A percentile compares a stretch with the other conserved stretches of the same genome.
Conservation (phyloP, 2,113 vertebrate genomes). For the Glaucidium brasilianum region DNA sequence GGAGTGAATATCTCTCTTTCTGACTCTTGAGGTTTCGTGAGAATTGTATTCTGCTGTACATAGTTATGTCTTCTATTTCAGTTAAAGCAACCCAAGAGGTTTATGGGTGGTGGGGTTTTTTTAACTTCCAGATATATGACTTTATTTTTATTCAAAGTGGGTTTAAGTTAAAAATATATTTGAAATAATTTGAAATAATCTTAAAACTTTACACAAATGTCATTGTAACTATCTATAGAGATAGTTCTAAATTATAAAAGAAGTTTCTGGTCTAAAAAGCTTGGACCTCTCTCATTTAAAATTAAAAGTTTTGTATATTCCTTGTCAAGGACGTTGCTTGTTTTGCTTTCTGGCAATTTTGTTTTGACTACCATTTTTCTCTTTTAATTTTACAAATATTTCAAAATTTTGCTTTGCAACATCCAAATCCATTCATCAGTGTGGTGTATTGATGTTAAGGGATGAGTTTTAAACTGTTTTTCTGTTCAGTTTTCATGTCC, state of each 20-base stretch:
- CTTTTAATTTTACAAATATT: background rate
- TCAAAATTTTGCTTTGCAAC: background rate
- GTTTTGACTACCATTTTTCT: background rate
- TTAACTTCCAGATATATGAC: background rate
- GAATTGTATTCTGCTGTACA: background rate
- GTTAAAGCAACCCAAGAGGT: background rate
- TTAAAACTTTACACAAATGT: background rate
- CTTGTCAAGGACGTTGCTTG: background rate
- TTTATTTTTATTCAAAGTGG: background rate
- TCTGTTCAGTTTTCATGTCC: background rate
- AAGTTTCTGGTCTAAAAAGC: background rate
- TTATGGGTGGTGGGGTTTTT: background rate
- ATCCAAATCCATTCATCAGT: background rate
- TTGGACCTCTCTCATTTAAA: background rate
- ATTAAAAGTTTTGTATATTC: background rate
- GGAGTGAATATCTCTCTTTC: background rate
- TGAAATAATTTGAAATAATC: background rate
- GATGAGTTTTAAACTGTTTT: background rate
- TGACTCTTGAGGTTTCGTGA: background rate
- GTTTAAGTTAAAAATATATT: background rate
- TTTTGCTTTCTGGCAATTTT: background rate
- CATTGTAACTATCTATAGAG: background rate
- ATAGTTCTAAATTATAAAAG: background rate
- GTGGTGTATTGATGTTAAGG: background rate
- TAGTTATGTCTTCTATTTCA: background rate